These are phyloP conservation scores for Penaeus indicus DNA, from an alignment of 1,140 invertebrate genomes.

Conservation along the genomic window DNA sequence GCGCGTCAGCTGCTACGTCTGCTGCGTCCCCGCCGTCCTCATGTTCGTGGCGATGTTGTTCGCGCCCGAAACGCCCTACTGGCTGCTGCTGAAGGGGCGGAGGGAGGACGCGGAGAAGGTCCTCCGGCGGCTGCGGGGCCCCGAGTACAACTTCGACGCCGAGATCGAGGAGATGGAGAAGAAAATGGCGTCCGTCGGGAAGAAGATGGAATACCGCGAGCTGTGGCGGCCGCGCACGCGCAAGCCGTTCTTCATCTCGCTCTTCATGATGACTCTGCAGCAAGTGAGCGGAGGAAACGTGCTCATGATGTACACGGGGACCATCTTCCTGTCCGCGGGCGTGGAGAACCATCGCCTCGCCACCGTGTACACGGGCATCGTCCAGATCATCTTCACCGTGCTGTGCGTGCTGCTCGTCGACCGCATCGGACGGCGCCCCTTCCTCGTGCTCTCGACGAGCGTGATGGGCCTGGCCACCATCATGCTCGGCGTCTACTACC, in stretches of 20 bases:
- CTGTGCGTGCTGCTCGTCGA: slow-evolving; percentile 51
- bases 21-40: neutral
- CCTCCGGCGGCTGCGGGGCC: slow-evolving; percentile 45
- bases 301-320: slow-evolving; percentile 57
- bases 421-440: slow-evolving; percentile 32
- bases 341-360: slow-evolving; percentile 39
- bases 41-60: slow-evolving; percentile 5
- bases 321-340: slow-evolving; percentile 45
- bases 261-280: slow-evolving; percentile 56
- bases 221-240: slow-evolving; percentile 48
- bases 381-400: slow-evolving; percentile 44
- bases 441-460: slow-evolving; percentile 35
- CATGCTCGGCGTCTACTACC: slow-evolving; percentile 36
- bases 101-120: slow-evolving; percentile 27
- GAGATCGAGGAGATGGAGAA: slow-evolving; percentile 43
- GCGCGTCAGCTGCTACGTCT: slow-evolving; percentile 49
- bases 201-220: slow-evolving; percentile 41
- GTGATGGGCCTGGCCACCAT: slow-evolving; percentile 22
- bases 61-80: slow-evolving; percentile 58
- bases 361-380: slow-evolving; percentile 44
- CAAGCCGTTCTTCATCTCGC: slow-evolving; percentile 43
- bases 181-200: slow-evolving; percentile 44
- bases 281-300: slow-evolving; percentile 51
- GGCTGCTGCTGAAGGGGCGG: slow-evolving; percentile 45
- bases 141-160: slow-evolving; percentile 32